Evolutionary conservation across 2,888 invertebrate genomes (phyloP).

Genomic region (Trichogramma dendrolimi): DNA sequence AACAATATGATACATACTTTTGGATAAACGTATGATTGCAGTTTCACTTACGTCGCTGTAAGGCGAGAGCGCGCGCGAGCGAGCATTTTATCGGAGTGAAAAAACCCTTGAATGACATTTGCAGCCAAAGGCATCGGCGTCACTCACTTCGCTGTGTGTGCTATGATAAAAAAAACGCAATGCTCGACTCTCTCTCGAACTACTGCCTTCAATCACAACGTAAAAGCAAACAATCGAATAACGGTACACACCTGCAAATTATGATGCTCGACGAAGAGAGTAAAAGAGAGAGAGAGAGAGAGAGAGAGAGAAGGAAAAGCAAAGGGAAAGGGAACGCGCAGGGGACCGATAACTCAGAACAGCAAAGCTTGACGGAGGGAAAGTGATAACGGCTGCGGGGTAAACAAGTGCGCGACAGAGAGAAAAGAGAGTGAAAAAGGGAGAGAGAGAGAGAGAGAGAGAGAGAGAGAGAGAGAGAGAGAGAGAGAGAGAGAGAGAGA

Average conservation of each 20-base stretch:
- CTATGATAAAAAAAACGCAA: too few relatives aligned
- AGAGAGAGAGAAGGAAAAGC: background rate
- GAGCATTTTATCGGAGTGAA: background rate
- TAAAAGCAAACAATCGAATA: conserved; percentile 21
- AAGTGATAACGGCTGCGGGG: conserved; percentile 20
- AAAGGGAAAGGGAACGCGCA: background rate
- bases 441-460: background rate
- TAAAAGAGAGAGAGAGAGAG: background rate
- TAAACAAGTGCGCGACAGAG: conserved; percentile 7
- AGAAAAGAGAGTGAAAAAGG: background rate
- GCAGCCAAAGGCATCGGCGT: too few relatives aligned
- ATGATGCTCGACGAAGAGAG: conserved; percentile 9
- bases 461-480: background rate
- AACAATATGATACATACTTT: too few relatives aligned
- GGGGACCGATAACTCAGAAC: too few relatives aligned
- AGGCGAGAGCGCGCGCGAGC: background rate
- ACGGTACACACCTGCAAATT: conserved; percentile 12
- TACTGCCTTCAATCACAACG: conserved; percentile 7
- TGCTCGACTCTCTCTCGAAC: background rate
- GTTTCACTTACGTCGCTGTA: too few relatives aligned
- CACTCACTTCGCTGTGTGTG: background rate
- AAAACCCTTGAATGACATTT: too few relatives aligned
- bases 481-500: background rate
- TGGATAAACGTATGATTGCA: too few relatives aligned
- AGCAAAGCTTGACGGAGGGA: conserved; percentile 12